Evolutionary conservation across 2,797 vertebrate genomes (phyloP).

Genomic region (Danio kyathit): DNA sequence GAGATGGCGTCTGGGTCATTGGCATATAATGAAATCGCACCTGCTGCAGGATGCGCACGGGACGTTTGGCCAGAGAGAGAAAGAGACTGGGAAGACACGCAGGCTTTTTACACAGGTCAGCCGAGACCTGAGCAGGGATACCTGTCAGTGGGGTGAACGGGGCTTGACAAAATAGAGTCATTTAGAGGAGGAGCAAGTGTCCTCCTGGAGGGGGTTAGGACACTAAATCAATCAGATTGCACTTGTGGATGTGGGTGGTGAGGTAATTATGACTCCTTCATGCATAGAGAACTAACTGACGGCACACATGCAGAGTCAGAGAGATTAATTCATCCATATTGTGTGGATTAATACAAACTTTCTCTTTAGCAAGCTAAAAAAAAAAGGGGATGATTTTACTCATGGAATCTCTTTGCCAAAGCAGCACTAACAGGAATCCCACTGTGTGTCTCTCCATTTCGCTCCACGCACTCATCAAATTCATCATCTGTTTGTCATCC

Average conservation of each 20-base stretch:
- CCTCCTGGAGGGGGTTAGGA: constrained; percentile 16
- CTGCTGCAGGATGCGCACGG: constrained; percentile 72
- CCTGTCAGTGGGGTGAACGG: constrained; percentile 37
- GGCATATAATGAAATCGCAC: constrained; percentile 79
- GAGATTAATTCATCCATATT: constrained; percentile 37
- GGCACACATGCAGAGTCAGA: constrained; percentile 14
- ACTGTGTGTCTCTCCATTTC: constrained; percentile 45
- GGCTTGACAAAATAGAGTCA: background rate
- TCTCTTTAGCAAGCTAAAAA: constrained; percentile 25
- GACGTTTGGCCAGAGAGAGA: constrained; percentile 77
- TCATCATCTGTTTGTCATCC: constrained; percentile 38
- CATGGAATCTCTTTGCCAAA: constrained; percentile 44
- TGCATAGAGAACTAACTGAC: constrained; percentile 36
- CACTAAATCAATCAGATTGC: constrained; percentile 25
- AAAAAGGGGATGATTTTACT: constrained; percentile 19
- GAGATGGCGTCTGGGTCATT: constrained; percentile 78
- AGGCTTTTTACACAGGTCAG: constrained; percentile 79
- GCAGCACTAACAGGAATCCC: constrained; percentile 46
- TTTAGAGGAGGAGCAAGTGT: constrained; percentile 9
- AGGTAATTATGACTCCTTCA: constrained; percentile 21
- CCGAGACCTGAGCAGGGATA: constrained; percentile 66
- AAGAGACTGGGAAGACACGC: constrained; percentile 75
- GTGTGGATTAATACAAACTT: constrained; percentile 22
- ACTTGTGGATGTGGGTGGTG: constrained; percentile 16
- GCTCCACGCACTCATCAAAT: constrained; percentile 29